Evolutionary conservation across 2,888 invertebrate species (phyloP).

Genomic region (Abrostola triplasia): DNA sequence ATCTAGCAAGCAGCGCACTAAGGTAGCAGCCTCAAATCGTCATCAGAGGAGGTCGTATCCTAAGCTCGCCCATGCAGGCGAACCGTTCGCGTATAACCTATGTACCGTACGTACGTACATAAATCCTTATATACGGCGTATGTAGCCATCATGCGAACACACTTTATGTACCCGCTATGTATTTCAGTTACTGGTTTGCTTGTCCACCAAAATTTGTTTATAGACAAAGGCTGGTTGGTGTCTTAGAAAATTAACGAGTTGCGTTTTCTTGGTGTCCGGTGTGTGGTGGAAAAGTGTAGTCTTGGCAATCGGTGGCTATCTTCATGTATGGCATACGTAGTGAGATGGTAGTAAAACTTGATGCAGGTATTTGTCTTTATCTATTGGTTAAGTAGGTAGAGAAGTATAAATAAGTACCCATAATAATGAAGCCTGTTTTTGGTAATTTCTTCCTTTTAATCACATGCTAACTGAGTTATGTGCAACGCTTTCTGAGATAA

Average conservation of each 20-base stretch:
- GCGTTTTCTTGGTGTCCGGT: not conserved
- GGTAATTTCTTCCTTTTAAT: too few relatives aligned
- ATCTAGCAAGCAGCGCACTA: constrained; percentile 40
- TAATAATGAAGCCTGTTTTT: too few relatives aligned
- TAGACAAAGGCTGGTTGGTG: not conserved
- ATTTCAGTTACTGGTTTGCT: constrained; percentile 35
- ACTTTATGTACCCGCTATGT: constrained; percentile 42
- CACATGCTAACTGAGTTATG: too few relatives aligned
- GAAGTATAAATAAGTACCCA: too few relatives aligned
- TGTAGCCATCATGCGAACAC: constrained; percentile 41
- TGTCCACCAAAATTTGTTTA: constrained; percentile 45
- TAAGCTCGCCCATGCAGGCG: constrained; percentile 76
- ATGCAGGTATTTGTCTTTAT: too few relatives aligned
- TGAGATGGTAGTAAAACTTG: too few relatives aligned
- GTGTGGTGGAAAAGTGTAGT: too few relatives aligned
- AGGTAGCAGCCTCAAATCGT: constrained; percentile 65
- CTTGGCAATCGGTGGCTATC: too few relatives aligned
- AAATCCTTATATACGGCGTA: constrained; percentile 53
- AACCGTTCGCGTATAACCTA: constrained; percentile 72
- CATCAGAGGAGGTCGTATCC: constrained; percentile 79
- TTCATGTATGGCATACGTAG: too few relatives aligned
- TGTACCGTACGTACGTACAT: constrained; percentile 55
- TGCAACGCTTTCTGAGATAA: too few relatives aligned
- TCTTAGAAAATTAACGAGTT: not conserved
- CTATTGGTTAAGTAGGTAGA: too few relatives aligned